Percentiles rank a stretch among this genome's conserved stretches.
These are phyloP conservation scores for Mya arenaria DNA, from an alignment of 1,140 invertebrate genomes.

Conservation along the genomic window DNA sequence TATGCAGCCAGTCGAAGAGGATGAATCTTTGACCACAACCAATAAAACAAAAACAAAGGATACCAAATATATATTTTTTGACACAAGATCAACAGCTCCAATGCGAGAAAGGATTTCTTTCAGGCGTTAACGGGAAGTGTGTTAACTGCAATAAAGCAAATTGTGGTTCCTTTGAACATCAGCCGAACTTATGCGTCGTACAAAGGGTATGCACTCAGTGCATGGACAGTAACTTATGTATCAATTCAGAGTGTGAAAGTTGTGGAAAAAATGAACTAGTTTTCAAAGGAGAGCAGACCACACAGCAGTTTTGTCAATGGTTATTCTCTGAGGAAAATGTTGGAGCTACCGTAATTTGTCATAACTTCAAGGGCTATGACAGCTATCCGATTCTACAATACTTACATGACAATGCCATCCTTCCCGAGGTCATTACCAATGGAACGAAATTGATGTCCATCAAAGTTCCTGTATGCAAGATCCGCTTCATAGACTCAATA, in stretches of 20 bases:
- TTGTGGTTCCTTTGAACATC: constrained; percentile 6
- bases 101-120: background rate
- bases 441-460: constrained; percentile 10
- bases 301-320: constrained; percentile 26
- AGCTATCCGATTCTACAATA: background rate
- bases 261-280: background rate
- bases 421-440: constrained; percentile 11
- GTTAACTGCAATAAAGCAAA: background rate
- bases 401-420: background rate
- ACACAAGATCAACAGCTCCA: background rate
- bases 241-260: background rate
- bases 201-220: constrained; percentile 7
- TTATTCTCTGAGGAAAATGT: constrained; percentile 27
- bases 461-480: background rate
- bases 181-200: background rate
- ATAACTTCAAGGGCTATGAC: constrained; percentile 25
- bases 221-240: background rate
- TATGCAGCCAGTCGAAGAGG: constrained; percentile 45
- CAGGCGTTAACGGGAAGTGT: background rate
- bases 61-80: background rate
- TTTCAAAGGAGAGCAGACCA: background rate
- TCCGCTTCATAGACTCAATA: constrained; percentile 10
- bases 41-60: background rate
- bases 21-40: background rate
- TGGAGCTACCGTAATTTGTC: constrained; percentile 17